Evolutionary conservation across 2,797 vertebrate species (phyloP).

Genomic region (Myotis planiceps): DNA sequence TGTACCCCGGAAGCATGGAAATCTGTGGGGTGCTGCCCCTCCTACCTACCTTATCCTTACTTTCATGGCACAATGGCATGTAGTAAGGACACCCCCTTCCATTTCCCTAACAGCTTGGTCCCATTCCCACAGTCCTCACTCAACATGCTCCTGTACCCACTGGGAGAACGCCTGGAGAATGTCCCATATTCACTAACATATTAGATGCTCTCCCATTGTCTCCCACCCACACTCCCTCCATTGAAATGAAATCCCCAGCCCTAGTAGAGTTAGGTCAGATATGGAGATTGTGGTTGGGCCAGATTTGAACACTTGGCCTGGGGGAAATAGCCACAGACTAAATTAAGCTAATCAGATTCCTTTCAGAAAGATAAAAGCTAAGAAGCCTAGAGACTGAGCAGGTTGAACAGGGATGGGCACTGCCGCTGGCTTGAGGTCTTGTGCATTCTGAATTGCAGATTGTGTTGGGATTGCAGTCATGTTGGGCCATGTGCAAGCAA

Average conservation of each 20-base stretch:
- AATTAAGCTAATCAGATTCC: neutral
- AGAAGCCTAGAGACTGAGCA: neutral
- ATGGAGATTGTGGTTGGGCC: neutral
- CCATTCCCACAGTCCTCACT: neutral
- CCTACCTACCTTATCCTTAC: neutral
- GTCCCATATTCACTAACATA: neutral
- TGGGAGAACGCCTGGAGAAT: neutral
- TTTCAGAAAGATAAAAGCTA: neutral
- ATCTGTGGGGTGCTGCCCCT: neutral
- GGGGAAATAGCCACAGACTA: neutral
- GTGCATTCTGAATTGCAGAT: neutral
- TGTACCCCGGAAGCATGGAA: neutral
- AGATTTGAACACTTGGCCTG: neutral
- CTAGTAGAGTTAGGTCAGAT: neutral
- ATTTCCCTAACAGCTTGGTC: neutral
- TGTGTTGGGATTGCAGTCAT: neutral
- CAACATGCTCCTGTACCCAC: neutral
- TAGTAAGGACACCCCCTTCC: neutral
- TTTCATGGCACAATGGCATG: neutral
- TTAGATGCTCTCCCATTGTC: neutral
- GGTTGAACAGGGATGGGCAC: neutral
- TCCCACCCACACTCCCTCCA: neutral
- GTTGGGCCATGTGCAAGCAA: neutral
- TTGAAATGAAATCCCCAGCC: neutral
- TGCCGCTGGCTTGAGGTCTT: neutral